These are phyloP conservation scores for Ellobium chinense DNA, from an alignment of 2,888 invertebrate genomes.

Conservation along the genomic window DNA sequence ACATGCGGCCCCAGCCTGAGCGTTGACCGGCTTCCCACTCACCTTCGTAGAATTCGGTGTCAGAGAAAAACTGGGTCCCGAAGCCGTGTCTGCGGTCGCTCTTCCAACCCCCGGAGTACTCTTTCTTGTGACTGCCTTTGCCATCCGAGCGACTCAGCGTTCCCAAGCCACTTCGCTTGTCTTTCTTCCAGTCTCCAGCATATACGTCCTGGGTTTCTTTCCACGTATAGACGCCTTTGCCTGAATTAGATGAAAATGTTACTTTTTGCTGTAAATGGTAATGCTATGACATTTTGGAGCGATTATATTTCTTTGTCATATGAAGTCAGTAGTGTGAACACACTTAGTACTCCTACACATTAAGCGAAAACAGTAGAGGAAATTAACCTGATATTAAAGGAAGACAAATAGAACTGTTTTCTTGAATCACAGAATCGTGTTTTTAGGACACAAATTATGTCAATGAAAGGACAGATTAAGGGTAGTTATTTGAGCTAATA, in stretches of 20 bases:
- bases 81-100: conserved; percentile 79
- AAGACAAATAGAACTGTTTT: too few relatives aligned
- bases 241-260: conserved; percentile 48
- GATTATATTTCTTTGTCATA: too few relatives aligned
- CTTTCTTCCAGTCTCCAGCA: conserved; percentile 79
- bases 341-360: too few relatives aligned
- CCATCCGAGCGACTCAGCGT: conserved; percentile 75
- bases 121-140: conserved; percentile 72
- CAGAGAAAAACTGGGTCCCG: conserved; percentile 77
- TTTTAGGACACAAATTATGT: too few relatives aligned
- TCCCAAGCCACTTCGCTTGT: conserved; percentile 78
- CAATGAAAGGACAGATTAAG: too few relatives aligned
- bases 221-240: conserved; percentile 78
- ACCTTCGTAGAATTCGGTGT: conserved; percentile 78
- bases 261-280: too few relatives aligned
- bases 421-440: too few relatives aligned
- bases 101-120: conserved; percentile 79
- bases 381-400: too few relatives aligned
- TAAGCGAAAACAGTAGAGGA: too few relatives aligned
- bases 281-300: too few relatives aligned
- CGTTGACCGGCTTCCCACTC: conserved; percentile 79
- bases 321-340: too few relatives aligned
- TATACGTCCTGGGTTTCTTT: conserved; percentile 75
- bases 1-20: conserved; percentile 80
- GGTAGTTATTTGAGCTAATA: too few relatives aligned